Conservation (phyloP, 2,113 vertebrate species). For the Scytalopus superciliaris region DNA sequence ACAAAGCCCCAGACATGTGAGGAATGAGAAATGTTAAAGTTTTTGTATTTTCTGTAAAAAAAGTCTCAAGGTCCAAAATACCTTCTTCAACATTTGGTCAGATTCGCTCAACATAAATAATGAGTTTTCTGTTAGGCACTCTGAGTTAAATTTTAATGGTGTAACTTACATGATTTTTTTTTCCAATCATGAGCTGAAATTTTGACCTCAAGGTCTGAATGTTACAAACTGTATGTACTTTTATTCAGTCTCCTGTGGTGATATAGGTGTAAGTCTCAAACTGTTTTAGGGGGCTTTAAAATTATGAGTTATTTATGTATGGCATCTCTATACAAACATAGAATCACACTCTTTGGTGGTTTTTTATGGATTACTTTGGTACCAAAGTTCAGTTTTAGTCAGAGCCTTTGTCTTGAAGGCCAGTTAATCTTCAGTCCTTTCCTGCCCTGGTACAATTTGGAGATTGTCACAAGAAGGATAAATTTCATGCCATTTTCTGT, state of each 20-base stretch:
- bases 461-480: constrained; percentile 74
- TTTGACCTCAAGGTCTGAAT: neutral
- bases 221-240: neutral
- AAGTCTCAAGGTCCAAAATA: neutral
- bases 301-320: constrained; percentile 1
- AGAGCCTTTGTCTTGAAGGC: constrained; percentile 50
- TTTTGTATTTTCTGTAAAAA: neutral
- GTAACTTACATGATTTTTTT: neutral
- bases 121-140: neutral
- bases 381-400: constrained; percentile 28
- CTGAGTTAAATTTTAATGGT: neutral
- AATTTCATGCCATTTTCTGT: constrained; percentile 74
- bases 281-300: constrained; percentile 14
- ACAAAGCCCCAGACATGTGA: rapidly evolving
- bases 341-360: neutral
- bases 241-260: neutral
- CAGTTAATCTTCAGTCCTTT: constrained; percentile 68
- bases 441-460: constrained; percentile 59
- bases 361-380: constrained; percentile 36
- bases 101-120: neutral
- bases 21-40: neutral
- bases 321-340: neutral
- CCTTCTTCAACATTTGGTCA: neutral
- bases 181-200: neutral
- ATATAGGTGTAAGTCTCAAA: neutral